Evolutionary conservation across 2,113 vertebrate genomes (phyloP).

Genomic region (Daphoenositta chrysoptera): DNA sequence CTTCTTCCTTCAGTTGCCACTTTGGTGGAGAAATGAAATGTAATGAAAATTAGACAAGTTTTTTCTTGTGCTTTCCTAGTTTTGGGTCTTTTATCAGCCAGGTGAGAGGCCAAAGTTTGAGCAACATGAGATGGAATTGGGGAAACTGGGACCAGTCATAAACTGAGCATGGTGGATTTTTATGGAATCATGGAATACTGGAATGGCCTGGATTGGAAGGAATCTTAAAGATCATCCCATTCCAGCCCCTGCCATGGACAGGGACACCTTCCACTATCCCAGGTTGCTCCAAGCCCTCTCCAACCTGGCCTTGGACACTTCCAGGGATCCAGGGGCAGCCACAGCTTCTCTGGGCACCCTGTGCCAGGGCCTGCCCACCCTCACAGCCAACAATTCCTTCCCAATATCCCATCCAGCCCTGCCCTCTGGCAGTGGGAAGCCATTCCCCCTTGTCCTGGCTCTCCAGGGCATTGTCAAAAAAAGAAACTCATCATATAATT

Average conservation of each 20-base stretch:
- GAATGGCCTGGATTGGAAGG: background rate
- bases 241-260: background rate
- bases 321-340: background rate
- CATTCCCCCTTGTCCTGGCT: background rate
- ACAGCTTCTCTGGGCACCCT: background rate
- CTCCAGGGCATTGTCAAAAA: background rate
- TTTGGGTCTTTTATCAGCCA: background rate
- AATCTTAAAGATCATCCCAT: accelerated
- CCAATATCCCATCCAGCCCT: background rate
- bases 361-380: background rate
- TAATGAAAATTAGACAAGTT: background rate
- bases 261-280: background rate
- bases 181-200: background rate
- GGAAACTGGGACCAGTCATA: background rate
- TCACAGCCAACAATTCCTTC: accelerated
- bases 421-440: background rate
- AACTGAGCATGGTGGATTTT: background rate
- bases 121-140: background rate
- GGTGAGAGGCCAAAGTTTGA: background rate
- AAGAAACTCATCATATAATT: background rate
- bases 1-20: background rate
- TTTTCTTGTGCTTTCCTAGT: background rate
- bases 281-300: accelerated
- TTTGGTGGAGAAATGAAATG: background rate
- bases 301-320: background rate